Conservation (phyloP, 2,888 invertebrate genomes). For the Tinea trinotella region DNA sequence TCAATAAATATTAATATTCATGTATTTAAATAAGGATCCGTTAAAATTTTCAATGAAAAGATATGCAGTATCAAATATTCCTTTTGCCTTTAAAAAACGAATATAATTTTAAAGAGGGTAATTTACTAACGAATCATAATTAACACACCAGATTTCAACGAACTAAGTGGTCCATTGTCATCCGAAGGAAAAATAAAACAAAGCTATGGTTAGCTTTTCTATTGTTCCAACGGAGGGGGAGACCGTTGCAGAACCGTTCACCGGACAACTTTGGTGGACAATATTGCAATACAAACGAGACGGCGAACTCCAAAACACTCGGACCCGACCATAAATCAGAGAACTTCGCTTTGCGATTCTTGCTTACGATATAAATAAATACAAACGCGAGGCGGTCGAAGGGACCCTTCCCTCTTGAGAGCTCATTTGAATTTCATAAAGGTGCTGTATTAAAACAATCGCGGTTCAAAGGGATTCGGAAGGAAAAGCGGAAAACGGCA, state of each 20-base stretch:
- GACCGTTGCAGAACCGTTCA: constrained; percentile 24
- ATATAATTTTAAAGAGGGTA: neutral
- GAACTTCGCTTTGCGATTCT: constrained; percentile 47
- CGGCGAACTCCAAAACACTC: constrained; percentile 29
- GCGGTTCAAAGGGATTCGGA: constrained; percentile 29
- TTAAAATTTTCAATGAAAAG: neutral
- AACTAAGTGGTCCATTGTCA: constrained; percentile 40
- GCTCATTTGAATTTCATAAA: constrained; percentile 55
- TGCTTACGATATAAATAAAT: constrained; percentile 51
- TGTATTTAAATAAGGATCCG: neutral
- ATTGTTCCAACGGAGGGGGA: constrained; percentile 30
- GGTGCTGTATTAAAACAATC: constrained; percentile 48
- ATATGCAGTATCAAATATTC: neutral
- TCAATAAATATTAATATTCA: no score
- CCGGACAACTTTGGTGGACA: constrained; percentile 35
- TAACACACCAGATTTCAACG: constrained; percentile 38
- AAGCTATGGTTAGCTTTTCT: constrained; percentile 19
- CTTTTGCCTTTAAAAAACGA: neutral
- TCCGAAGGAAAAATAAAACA: constrained; percentile 40
- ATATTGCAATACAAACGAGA: constrained; percentile 46
- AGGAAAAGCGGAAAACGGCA: constrained; percentile 25
- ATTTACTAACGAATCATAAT: constrained; percentile 30
- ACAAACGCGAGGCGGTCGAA: constrained; percentile 30
- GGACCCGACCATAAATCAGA: constrained; percentile 45
- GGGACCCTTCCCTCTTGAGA: constrained; percentile 22